phyloP scores from a whole-genome alignment of 2,888 invertebrate species.

The Laothoe populi region DNA sequence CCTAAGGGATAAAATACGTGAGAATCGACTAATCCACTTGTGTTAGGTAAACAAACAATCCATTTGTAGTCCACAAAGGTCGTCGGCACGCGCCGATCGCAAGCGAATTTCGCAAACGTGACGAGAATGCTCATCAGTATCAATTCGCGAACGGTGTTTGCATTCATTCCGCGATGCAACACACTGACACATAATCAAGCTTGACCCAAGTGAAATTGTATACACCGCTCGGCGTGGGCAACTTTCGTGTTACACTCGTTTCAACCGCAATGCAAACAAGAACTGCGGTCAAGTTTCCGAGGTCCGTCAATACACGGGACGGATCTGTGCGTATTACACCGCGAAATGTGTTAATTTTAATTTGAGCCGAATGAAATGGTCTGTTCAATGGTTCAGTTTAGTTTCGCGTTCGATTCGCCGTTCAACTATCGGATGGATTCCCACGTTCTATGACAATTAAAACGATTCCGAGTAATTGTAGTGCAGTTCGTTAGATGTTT shows the following conservation, averaged over 20 bases:
- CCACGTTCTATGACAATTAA: constrained; percentile 23
- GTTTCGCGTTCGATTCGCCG: constrained; percentile 30
- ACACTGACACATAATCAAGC: constrained; percentile 71
- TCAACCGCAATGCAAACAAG: constrained; percentile 77
- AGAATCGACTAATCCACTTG: constrained; percentile 8
- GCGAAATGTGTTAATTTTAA: constrained; percentile 27
- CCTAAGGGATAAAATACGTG: constrained; percentile 11
- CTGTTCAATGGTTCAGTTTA: constrained; percentile 39
- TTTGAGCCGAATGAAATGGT: constrained; percentile 30
- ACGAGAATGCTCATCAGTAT: constrained; percentile 50
- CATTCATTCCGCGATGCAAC: constrained; percentile 75
- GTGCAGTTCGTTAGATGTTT: constrained; percentile 10
- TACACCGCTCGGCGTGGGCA: constrained; percentile 66
- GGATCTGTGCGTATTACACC: constrained; percentile 27
- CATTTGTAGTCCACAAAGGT: constrained; percentile 53
- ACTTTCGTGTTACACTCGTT: constrained; percentile 70
- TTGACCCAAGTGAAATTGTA: constrained; percentile 73
- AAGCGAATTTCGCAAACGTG: constrained; percentile 69
- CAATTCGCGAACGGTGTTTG: constrained; percentile 65
- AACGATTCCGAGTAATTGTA: constrained; percentile 20
- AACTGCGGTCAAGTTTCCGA: constrained; percentile 71
- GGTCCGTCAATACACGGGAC: constrained; percentile 53
- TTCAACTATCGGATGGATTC: constrained; percentile 27
- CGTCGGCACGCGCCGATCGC: constrained; percentile 60
- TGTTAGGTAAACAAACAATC: constrained; percentile 45